A percentile compares a stretch with the other conserved stretches of the same genome.
These are phyloP conservation scores for Narcine bancroftii DNA, from an alignment of 2,113 vertebrate genomes.

Conservation along the genomic window DNA sequence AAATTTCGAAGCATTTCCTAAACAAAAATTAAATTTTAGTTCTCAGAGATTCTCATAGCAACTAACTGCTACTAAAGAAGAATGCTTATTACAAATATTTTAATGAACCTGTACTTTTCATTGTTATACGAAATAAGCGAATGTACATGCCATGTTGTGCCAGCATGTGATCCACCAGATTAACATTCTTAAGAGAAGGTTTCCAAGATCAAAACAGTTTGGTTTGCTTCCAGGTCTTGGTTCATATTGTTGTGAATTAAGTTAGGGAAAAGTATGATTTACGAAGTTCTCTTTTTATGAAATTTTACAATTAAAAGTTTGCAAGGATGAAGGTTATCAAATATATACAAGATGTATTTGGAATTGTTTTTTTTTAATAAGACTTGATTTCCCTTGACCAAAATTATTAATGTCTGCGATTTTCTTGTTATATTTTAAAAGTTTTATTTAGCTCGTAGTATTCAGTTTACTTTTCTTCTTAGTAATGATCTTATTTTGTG, in stretches of 20 bases:
- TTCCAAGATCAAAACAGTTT: conserved; percentile 34
- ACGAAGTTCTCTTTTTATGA: conserved; percentile 5
- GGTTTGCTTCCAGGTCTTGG: conserved; percentile 27
- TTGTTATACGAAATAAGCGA: conserved; percentile 58
- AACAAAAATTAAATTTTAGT: conserved; percentile 64
- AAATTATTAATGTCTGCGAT: too few relatives aligned
- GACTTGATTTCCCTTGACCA: neutral
- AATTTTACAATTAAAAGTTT: neutral
- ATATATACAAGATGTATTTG: neutral
- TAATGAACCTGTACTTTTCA: conserved; percentile 68
- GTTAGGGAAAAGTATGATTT: neutral
- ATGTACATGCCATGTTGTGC: conserved; percentile 63
- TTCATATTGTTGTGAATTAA: neutral
- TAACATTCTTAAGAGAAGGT: conserved; percentile 71
- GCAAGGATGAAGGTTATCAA: neutral
- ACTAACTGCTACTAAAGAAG: neutral
- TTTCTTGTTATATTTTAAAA: too few relatives aligned
- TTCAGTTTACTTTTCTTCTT: neutral
- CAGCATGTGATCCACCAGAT: conserved; percentile 78
- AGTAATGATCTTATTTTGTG: neutral
- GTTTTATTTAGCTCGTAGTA: neutral
- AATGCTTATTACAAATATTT: conserved; percentile 45
- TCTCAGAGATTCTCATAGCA: neutral
- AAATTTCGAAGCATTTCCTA: conserved; percentile 64
- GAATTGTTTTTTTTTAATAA: neutral